Percentiles rank a stretch among this genome's conserved stretches.
phyloP scores from a whole-genome alignment of 1,140 invertebrate genomes.

The Cyclargus thomasi region DNA sequence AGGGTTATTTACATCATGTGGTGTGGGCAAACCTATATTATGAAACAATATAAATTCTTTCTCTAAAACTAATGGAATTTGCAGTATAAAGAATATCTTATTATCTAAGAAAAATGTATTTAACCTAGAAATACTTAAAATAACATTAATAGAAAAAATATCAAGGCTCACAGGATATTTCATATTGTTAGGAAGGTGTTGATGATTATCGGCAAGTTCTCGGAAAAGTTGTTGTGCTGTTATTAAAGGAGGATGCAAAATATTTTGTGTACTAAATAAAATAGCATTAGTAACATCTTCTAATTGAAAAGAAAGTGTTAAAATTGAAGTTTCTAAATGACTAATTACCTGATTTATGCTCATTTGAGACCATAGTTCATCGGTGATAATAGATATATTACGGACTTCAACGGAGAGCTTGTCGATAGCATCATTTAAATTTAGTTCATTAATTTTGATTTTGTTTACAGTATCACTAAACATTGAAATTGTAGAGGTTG shows the following conservation, averaged over 20 bases:
- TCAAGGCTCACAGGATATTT: conserved; percentile 33
- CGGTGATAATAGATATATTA: conserved; percentile 24
- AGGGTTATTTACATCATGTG: conserved; percentile 25
- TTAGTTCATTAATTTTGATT: conserved; percentile 31
- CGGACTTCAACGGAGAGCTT: conserved; percentile 26
- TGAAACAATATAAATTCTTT: conserved; percentile 34
- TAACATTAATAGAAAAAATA: conserved; percentile 31
- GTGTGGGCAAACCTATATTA: conserved; percentile 30
- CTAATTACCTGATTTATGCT: conserved; percentile 30
- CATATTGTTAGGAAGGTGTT: conserved; percentile 30
- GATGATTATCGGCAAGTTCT: conserved; percentile 36
- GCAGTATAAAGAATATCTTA: conserved; percentile 35
- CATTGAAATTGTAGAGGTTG: conserved; percentile 20
- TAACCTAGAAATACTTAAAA: conserved; percentile 31
- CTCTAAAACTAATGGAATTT: conserved; percentile 31
- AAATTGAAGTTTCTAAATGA: conserved; percentile 30
- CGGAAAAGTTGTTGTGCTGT: conserved; percentile 31
- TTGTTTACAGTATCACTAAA: conserved; percentile 33
- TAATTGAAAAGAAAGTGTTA: conserved; percentile 36
- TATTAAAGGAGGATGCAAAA: conserved; percentile 33
- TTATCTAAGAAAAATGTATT: conserved; percentile 30
- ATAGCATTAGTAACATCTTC: conserved; percentile 37
- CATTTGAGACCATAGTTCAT: conserved; percentile 22
- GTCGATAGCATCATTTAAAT: conserved; percentile 31
- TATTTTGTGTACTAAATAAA: conserved; percentile 35